A percentile compares a stretch with the other conserved stretches of the same genome.
Evolutionary conservation across 1,140 invertebrate genomes (phyloP).

Genomic region (Nasonia longicornis): DNA sequence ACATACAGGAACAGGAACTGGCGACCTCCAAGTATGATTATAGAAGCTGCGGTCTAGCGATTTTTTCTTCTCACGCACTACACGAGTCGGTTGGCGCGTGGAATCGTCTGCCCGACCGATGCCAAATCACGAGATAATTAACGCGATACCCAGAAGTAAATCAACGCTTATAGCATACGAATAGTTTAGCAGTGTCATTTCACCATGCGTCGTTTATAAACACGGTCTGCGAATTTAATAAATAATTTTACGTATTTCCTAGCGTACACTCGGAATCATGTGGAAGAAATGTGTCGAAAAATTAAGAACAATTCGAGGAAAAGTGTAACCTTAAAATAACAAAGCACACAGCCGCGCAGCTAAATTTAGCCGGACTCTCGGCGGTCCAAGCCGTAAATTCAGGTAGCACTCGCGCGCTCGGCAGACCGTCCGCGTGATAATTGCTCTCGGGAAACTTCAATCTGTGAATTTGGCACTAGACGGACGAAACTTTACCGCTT

Average conservation of each 20-base stretch:
- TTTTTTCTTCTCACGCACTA: neutral
- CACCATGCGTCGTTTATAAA: neutral
- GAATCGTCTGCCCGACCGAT: neutral
- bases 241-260: too few species aligned
- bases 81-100: neutral
- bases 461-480: constrained; percentile 16
- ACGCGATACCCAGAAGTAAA: neutral
- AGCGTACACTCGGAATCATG: too few species aligned
- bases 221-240: neutral
- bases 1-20: constrained; percentile 14
- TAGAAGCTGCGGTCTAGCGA: constrained; percentile 11
- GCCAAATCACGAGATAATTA: neutral
- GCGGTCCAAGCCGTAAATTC: neutral
- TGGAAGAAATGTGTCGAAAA: too few species aligned
- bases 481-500: neutral
- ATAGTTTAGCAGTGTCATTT: neutral
- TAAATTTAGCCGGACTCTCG: neutral
- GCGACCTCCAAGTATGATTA: neutral
- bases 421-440: neutral
- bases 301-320: neutral
- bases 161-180: neutral
- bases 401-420: neutral
- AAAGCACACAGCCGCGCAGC: neutral
- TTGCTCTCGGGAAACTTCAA: constrained; percentile 4
- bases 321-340: neutral